phyloP scores from a whole-genome alignment of 2,888 invertebrate genomes.

The Zele albiditarsus region DNA sequence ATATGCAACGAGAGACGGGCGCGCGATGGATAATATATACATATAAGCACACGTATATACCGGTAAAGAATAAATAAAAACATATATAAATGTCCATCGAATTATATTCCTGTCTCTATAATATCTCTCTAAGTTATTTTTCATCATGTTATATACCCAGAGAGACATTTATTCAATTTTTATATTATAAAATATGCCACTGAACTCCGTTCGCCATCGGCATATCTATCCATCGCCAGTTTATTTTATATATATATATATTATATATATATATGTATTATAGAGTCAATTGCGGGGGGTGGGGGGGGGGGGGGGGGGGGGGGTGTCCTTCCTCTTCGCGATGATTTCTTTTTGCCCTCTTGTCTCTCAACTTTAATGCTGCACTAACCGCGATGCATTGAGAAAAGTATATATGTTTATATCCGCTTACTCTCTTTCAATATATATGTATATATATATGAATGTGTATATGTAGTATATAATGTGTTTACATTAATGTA shows the following conservation, averaged over 20 bases:
- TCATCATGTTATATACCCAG: slow-evolving; percentile 5
- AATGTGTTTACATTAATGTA: slow-evolving; percentile 70
- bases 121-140: slow-evolving; percentile 17
- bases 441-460: slow-evolving; percentile 1
- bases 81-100: slow-evolving; percentile 26
- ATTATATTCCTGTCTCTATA: slow-evolving; percentile 13
- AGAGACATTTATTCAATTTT: slow-evolving; percentile 4
- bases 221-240: slow-evolving; percentile 9
- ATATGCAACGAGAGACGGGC: slow-evolving; percentile 8
- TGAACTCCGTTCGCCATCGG: neutral
- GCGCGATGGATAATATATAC: slow-evolving; percentile 2
- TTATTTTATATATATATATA: neutral
- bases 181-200: slow-evolving; percentile 13
- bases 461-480: neutral
- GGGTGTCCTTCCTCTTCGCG: slow-evolving; percentile 22
- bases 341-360: slow-evolving; percentile 38
- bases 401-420: neutral
- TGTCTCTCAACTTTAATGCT: slow-evolving; percentile 8
- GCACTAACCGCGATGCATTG: neutral
- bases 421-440: neutral
- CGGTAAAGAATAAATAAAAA: slow-evolving; percentile 20
- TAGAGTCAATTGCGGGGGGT: slow-evolving; percentile 21
- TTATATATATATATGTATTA: slow-evolving; percentile 29
- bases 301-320: slow-evolving; percentile 24
- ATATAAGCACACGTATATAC: slow-evolving; percentile 7